Conservation (phyloP, 1,140 invertebrate genomes). For the Hermetia illucens region DNA sequence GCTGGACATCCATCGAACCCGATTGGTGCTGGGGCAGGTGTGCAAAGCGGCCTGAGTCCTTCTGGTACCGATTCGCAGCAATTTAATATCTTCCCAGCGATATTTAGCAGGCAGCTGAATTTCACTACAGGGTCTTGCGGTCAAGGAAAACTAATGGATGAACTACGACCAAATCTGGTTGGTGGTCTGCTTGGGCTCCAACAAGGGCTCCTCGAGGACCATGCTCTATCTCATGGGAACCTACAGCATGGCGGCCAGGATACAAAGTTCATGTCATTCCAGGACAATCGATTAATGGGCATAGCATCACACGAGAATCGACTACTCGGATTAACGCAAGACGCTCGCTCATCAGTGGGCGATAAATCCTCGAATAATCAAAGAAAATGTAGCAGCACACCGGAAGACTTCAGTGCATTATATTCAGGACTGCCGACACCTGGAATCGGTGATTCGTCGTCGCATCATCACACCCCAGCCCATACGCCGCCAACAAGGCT, state of each 20-base stretch:
- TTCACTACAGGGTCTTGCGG: slow-evolving; percentile 54
- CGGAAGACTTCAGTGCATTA: slow-evolving; percentile 63
- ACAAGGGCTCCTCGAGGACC: slow-evolving; percentile 59
- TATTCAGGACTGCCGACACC: slow-evolving; percentile 43
- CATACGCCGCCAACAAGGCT: slow-evolving; percentile 38
- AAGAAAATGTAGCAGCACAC: slow-evolving; percentile 63
- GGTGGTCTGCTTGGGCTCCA: slow-evolving; percentile 58
- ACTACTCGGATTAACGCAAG: slow-evolving; percentile 28
- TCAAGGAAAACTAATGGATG: slow-evolving; percentile 54
- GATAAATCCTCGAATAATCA: slow-evolving; percentile 41
- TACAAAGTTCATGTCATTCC: slow-evolving; percentile 33
- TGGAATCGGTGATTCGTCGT: slow-evolving; percentile 26
- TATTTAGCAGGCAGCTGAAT: slow-evolving; percentile 73
- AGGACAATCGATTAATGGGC: slow-evolving; percentile 36
- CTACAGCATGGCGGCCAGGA: slow-evolving; percentile 28
- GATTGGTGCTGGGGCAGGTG: slow-evolving; percentile 31
- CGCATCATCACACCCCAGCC: slow-evolving; percentile 42
- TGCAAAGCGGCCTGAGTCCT: slow-evolving; percentile 41
- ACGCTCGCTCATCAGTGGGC: slow-evolving; percentile 27
- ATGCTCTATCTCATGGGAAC: slow-evolving; percentile 42
- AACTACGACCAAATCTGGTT: slow-evolving; percentile 62
- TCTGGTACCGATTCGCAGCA: slow-evolving; percentile 50
- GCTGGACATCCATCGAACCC: slow-evolving; percentile 7
- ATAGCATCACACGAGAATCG: slow-evolving; percentile 30
- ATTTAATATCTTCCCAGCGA: slow-evolving; percentile 80